phyloP scores from a whole-genome alignment of 2,113 vertebrate species.

The Sylvietta virens region DNA sequence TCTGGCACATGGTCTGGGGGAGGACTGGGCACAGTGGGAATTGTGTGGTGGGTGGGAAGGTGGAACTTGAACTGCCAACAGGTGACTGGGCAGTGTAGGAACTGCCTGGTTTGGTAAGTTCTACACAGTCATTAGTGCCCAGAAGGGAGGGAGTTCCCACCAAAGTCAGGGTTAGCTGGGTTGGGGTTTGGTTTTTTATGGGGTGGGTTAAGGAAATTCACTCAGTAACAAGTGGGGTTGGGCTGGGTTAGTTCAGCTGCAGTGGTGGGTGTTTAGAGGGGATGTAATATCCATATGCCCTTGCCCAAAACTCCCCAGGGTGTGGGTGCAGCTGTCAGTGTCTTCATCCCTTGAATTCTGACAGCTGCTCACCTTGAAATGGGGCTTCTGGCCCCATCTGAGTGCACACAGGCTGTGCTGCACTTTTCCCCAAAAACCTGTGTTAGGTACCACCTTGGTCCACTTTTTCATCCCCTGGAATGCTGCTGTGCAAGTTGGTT shows the following conservation, averaged over 20 bases:
- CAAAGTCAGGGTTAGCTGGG: accelerated
- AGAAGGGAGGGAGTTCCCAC: accelerated
- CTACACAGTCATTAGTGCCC: accelerated
- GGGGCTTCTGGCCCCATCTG: accelerated
- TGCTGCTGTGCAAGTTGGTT: not conserved
- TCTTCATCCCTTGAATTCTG: accelerated
- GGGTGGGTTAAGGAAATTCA: not conserved
- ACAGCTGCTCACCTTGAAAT: accelerated
- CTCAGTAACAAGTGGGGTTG: accelerated
- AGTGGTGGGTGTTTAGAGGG: accelerated
- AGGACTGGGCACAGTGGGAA: accelerated
- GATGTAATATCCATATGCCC: accelerated
- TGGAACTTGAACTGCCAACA: accelerated
- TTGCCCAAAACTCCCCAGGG: accelerated
- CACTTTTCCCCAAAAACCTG: accelerated
- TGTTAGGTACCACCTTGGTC: accelerated
- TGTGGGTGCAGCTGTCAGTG: accelerated
- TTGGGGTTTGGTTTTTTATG: no score
- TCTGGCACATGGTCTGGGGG: accelerated
- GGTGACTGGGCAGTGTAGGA: accelerated
- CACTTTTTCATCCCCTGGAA: accelerated
- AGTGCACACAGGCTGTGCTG: not conserved
- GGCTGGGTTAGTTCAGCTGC: accelerated
- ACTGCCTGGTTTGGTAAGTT: accelerated
- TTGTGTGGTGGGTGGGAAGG: not conserved